Conservation (phyloP, 2,113 vertebrate species). For the Lamprologus sp. region DNA sequence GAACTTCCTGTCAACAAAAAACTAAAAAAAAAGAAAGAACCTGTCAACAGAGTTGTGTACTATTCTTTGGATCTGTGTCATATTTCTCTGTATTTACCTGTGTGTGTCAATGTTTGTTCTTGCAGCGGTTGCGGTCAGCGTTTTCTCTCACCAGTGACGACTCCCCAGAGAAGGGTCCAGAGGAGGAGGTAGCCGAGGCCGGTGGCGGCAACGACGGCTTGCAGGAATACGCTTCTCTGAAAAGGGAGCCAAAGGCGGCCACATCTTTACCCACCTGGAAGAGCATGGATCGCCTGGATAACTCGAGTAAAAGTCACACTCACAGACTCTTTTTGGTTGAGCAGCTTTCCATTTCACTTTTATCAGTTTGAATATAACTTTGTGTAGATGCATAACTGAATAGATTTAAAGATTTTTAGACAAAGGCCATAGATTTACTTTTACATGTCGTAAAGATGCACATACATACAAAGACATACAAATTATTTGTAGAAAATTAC, state of each 20-base stretch:
- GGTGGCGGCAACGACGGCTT: conserved; percentile 2
- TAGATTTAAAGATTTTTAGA: background rate
- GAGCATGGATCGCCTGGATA: conserved; percentile 81
- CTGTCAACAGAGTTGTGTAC: background rate
- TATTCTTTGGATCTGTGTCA: background rate
- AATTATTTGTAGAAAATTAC: background rate
- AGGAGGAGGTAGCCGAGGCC: conserved; percentile 31
- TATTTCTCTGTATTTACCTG: background rate
- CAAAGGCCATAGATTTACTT: background rate
- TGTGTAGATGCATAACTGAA: background rate
- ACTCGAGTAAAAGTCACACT: conserved; percentile 75
- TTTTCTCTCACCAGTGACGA: conserved; percentile 81
- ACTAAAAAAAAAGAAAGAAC: background rate
- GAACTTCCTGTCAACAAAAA: background rate
- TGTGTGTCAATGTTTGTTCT: background rate
- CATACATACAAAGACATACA: background rate
- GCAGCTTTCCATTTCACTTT: background rate
- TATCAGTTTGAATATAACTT: background rate
- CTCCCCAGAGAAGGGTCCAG: conserved; percentile 59
- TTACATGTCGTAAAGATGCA: background rate
- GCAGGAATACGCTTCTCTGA: conserved; percentile 66
- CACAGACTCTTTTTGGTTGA: background rate
- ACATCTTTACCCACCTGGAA: conserved; percentile 79
- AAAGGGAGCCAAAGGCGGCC: conserved; percentile 65
- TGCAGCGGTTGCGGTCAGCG: conserved; percentile 80